Base-by-base conservation (phyloP, 2,888 invertebrate species). In the Eutolmus rufibarbis region DNA sequence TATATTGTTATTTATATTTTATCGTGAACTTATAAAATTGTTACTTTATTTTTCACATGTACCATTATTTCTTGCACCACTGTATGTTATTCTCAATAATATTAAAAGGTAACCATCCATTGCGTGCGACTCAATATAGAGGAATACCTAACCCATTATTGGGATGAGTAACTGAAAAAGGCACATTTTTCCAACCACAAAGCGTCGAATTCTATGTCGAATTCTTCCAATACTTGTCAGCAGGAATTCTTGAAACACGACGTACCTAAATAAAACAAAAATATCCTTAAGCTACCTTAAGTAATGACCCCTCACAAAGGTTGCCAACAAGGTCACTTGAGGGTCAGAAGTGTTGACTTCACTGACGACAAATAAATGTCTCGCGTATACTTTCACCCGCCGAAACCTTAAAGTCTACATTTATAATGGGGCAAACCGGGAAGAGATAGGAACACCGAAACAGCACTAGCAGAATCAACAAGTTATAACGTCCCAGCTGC, bases 321-420 rank as follows among this genome's bases (percentile, higher is more conserved):
- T 84, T 84, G 84, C n/a, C 84, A 37, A 66, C 84, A 84, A 84
- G 84, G 84, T 84, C 84, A 84, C 66, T 57, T 84, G 66, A 37
- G 57, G 57, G n/a, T 40, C 66, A 46, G 66, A 16, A 46, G 46
- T 46, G 12, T 43, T 43, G 43, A 43, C 43, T 43, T 12, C 12
- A 43, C 0, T 14, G 43, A 14, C 43, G 43, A 2, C 19, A 37
- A 37, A 19, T 84, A 84, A 84, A 56, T 57, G 57, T 66, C 57
- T 14, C 34, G 82, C 66, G 57, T 84, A 84, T 8, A 5, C 34
- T 66, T 37, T 14, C 40, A 77, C 77, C 40, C 31, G 40, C 19
- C 66, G 0, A 40, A 40, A 9, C 2, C n/a, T 14, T 23, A 28
- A 51, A 16, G 34, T 14, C 8, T 14, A 81, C 51, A 56, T 56